phyloP scores from a whole-genome alignment of 2,113 vertebrate genomes.

The Chaenogobius annularis region DNA sequence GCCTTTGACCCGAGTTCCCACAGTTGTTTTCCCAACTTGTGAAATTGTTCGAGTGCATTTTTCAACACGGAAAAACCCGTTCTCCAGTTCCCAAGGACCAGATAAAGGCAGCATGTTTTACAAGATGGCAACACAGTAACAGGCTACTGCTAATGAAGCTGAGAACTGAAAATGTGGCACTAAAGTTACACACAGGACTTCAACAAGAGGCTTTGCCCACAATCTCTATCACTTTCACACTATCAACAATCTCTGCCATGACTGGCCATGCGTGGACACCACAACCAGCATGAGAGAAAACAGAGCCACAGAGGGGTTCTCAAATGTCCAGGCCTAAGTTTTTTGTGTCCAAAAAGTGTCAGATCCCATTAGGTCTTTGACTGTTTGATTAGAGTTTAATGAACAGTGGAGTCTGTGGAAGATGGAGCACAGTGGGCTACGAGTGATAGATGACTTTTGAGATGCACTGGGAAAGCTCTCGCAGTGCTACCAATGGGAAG shows the following conservation, averaged over 20 bases:
- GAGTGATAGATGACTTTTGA: slow-evolving; percentile 32
- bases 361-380: slow-evolving; percentile 34
- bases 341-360: slow-evolving; percentile 42
- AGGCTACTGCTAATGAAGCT: slow-evolving; percentile 58
- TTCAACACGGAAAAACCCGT: no score
- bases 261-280: slow-evolving; percentile 46
- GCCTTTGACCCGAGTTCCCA: no score
- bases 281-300: slow-evolving; percentile 44
- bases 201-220: slow-evolving; percentile 50
- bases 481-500: not conserved
- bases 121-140: slow-evolving; percentile 61
- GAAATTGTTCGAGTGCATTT: no score
- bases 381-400: slow-evolving; percentile 39
- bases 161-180: slow-evolving; percentile 56
- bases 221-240: slow-evolving; percentile 61
- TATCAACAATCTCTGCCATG: slow-evolving; percentile 56
- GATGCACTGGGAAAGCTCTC: slow-evolving; percentile 10
- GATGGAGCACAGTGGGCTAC: slow-evolving; percentile 25
- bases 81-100: no score
- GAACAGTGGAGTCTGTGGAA: slow-evolving; percentile 41
- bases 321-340: slow-evolving; percentile 32
- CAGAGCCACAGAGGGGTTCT: slow-evolving; percentile 24
- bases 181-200: slow-evolving; percentile 20
- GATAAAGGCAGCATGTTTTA: slow-evolving; percentile 43
- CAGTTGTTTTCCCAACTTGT: no score